Evolutionary conservation across 2,797 vertebrate species (phyloP).

Genomic region (Sus cebifrons): DNA sequence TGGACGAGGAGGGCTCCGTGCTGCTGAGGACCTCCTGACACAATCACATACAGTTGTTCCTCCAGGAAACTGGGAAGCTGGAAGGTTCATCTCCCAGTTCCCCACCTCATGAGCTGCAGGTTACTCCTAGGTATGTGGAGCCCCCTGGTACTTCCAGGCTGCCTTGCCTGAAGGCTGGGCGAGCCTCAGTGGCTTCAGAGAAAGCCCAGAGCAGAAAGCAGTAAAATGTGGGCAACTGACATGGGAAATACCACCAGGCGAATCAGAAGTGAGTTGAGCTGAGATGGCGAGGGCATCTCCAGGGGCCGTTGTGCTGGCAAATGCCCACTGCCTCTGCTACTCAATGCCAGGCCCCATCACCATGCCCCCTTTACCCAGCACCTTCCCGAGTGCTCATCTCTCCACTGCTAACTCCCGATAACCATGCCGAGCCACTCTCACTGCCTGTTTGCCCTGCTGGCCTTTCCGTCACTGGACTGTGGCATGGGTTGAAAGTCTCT

Average conservation of each 20-base stretch:
- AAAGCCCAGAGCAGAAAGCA: not conserved
- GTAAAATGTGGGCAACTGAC: accelerated
- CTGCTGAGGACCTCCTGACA: not conserved
- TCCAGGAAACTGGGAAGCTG: not conserved
- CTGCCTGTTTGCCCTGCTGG: not conserved
- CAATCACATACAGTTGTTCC: not conserved
- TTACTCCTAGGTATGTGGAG: not conserved
- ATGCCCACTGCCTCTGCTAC: not conserved
- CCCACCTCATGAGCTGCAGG: not conserved
- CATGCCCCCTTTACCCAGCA: not conserved
- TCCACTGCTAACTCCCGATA: not conserved
- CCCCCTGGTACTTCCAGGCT: not conserved
- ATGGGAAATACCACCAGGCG: not conserved
- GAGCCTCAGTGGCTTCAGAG: not conserved
- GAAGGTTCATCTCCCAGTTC: not conserved
- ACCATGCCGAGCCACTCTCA: not conserved
- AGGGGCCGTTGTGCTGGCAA: not conserved
- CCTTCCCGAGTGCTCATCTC: not conserved
- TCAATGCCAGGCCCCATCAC: accelerated
- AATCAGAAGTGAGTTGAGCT: not conserved
- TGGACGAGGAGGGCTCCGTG: not conserved
- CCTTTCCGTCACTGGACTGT: not conserved
- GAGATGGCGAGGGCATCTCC: not conserved
- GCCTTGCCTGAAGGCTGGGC: not conserved
- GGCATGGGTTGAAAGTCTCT: not conserved